Evolutionary conservation across 1,140 invertebrate species (phyloP), one percentile per base, ranked within the genome.

Genomic region (Araneus ventricosus): DNA sequence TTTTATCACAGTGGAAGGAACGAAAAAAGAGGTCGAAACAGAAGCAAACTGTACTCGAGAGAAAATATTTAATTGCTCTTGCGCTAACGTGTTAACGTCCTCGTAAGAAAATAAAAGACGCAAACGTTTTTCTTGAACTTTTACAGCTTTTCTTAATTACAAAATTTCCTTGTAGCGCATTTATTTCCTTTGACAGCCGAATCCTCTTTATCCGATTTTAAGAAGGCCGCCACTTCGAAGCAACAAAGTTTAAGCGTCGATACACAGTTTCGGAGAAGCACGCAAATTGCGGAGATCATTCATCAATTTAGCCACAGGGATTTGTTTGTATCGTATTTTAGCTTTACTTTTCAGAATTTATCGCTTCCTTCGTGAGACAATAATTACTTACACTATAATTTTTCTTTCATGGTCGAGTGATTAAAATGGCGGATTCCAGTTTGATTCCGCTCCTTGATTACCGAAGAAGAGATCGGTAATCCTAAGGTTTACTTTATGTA

Each of bases 241-340:
- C 59, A 67, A 27, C 22, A 59, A 67, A 88, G 37, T 88, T 88
- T 88, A 34, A 37, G 27, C 84, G 20, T 70, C 30, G 34, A n/a
- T 88, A 41, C 86, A 27, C 52, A 39, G 61, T 41, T 88, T 41
- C n/a, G 4, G 45, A 22, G 39, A 52, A 79, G n/a, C 88, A 79
- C 88, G 88, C 88, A 89, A 89, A 89, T 79, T 89, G 70, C 27
- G 41, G 45, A 34, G 61, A 79, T 63, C 88, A 79, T 89, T 89
- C 88, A 89, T 89, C 88, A 89, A 79, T 45, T 88, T 88, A 88
- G 86, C 86, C 86, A 88, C 57, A 88, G 86, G 86, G 86, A 88
- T 88, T 88, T 88, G 59, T 88, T 88, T 67, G 86, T 37, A 87
- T 87, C 85, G 17, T 57, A 63, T 87, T 30, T 87, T 87, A 88